Evolutionary conservation across 2,888 invertebrate species (phyloP).

Genomic region (Tetheella fluctuosa): DNA sequence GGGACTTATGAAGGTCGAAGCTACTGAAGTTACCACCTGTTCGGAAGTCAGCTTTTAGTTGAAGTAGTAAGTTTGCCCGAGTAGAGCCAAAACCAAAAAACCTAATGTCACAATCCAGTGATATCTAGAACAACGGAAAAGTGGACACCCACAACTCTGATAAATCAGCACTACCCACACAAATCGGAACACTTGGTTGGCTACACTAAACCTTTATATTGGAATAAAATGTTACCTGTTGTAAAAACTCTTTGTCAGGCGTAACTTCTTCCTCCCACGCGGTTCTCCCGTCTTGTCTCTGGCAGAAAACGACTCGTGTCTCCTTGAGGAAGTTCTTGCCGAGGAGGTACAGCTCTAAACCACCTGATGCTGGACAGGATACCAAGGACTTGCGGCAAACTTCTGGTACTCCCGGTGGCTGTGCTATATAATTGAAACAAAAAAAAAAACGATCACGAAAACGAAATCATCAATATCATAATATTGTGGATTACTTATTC

Average conservation of each 20-base stretch:
- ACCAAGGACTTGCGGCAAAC: slow-evolving; percentile 94
- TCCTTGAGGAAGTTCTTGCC: slow-evolving; percentile 97
- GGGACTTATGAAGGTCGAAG: too few relatives aligned
- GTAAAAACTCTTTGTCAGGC: slow-evolving; percentile 95
- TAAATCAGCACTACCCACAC: too few relatives aligned
- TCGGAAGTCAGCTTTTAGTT: too few relatives aligned
- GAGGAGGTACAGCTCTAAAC: slow-evolving; percentile 92
- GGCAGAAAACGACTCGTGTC: slow-evolving; percentile 91
- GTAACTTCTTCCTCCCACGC: slow-evolving; percentile 92
- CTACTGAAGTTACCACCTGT: too few relatives aligned
- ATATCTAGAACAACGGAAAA: too few relatives aligned
- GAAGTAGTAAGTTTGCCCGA: too few relatives aligned
- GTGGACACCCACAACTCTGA: too few relatives aligned
- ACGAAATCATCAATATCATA: neutral
- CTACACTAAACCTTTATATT: too few relatives aligned
- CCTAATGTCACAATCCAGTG: too few relatives aligned
- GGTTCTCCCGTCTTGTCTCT: slow-evolving; percentile 81
- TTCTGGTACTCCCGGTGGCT: slow-evolving; percentile 96
- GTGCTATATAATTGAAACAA: slow-evolving; percentile 83
- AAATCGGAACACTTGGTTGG: too few relatives aligned
- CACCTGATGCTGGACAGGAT: slow-evolving; percentile 91
- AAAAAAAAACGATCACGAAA: neutral
- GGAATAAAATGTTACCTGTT: slow-evolving; percentile 84
- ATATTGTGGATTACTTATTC: too few relatives aligned
- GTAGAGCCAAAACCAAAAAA: too few relatives aligned